Evolutionary conservation across 2,113 vertebrate genomes (phyloP), one percentile per base, ranked within the genome.

Genomic region (Orthonyx spaldingii): DNA sequence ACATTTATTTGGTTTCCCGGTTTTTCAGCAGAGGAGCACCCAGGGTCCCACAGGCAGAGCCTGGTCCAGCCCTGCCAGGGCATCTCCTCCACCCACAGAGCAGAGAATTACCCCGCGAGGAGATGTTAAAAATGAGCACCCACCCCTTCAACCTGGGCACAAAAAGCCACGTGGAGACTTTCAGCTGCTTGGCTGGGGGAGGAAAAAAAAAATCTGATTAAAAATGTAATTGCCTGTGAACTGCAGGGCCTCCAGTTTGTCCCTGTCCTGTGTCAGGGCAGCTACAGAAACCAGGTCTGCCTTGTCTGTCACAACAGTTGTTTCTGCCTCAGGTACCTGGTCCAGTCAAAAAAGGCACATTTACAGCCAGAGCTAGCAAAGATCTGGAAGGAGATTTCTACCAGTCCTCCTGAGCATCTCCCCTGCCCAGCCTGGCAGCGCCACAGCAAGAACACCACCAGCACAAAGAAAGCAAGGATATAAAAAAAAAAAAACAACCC

Each of bases 271-370:
- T 21, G 74, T n/a, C 0, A 16, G 64, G 55, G 55, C 77, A 92
- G 84, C 65, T 64, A 59, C 87, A 84, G 89, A 37, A 71, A 52
- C 55, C 84, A 55, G 24, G 50, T 55, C 84, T 87, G 50, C 65
- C 64, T 32, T 49, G 47, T 16, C 76, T 87, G 78, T 46, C 87
- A 81, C 79, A 60, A 7, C 19, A 47, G 75, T 81, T 78, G 16
- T 68, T 94, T 94, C 93, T 90, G 93, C 86, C 74, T 94, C 90
- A 9, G 63, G 90, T 57, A 82, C 52, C 89, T 55, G 42, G 46
- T 42, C 69, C 87, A 53, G 84, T 20, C 93, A 64, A 90, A 93
- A 83, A 76, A 87, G 66, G 52, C 66, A 61, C 60, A 47, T 77
- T 92, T 50, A 61, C 9, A 75, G 55, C 35, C 82, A 12, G 71